Percentiles rank a stretch among this genome's conserved stretches.
Evolutionary conservation across 2,888 invertebrate species (phyloP).

Genomic region (Mythimna ferrago): DNA sequence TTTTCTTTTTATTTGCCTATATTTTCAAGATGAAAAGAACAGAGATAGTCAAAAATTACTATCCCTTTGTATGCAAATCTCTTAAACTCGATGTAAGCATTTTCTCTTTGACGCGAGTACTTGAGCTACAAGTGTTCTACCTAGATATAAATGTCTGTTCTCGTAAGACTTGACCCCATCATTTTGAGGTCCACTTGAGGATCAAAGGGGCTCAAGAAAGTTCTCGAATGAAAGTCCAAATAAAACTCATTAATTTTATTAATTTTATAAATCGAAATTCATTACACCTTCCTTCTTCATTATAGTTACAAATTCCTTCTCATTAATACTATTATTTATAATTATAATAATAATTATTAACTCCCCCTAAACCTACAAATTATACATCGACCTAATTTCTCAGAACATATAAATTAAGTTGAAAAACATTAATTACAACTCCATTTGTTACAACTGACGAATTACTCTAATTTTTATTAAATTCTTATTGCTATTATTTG

Average conservation of each 20-base stretch:
- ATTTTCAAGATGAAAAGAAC: slow-evolving; percentile 21
- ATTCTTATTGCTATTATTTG: slow-evolving; percentile 84
- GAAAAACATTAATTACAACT: slow-evolving; percentile 82
- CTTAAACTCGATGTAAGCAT: slow-evolving; percentile 54
- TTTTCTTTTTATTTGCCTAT: slow-evolving; percentile 4
- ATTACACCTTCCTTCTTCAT: slow-evolving; percentile 86
- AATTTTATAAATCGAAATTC: slow-evolving; percentile 90
- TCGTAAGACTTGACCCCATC: slow-evolving; percentile 52
- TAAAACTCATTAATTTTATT: slow-evolving; percentile 90
- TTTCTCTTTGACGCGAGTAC: slow-evolving; percentile 60
- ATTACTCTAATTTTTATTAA: slow-evolving; percentile 71
- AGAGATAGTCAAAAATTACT: slow-evolving; percentile 40
- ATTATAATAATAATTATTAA: slow-evolving; percentile 81
- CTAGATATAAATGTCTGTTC: slow-evolving; percentile 57
- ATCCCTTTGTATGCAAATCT: slow-evolving; percentile 59
- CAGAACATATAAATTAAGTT: slow-evolving; percentile 85
- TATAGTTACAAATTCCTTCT: slow-evolving; percentile 90
- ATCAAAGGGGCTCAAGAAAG: slow-evolving; percentile 56
- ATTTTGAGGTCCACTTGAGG: slow-evolving; percentile 54
- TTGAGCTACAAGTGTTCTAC: slow-evolving; percentile 56
- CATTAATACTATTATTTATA: slow-evolving; percentile 85
- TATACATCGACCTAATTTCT: slow-evolving; percentile 85
- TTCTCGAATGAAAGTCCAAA: slow-evolving; percentile 69
- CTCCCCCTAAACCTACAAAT: slow-evolving; percentile 84
- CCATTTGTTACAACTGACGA: slow-evolving; percentile 73